phyloP scores from a whole-genome alignment of 2,797 vertebrate species.

The Enteromius treurensis region DNA sequence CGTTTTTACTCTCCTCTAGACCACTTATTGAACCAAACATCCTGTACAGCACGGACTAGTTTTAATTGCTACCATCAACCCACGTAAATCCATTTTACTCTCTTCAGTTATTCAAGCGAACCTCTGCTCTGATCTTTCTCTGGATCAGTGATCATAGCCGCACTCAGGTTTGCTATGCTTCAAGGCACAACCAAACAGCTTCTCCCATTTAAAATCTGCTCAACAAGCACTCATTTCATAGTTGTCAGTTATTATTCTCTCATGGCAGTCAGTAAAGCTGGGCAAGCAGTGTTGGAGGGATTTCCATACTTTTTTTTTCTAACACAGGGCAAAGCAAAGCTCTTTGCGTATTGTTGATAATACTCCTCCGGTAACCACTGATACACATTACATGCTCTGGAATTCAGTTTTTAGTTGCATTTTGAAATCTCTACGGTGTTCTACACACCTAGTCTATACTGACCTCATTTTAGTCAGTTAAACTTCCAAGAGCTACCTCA shows the following conservation, averaged over 20 bases:
- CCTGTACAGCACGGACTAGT: neutral
- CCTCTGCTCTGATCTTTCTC: constrained; percentile 29
- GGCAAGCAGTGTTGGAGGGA: neutral
- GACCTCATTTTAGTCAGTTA: constrained; percentile 25
- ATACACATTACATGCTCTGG: neutral
- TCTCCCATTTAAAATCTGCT: constrained; percentile 18
- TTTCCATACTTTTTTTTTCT: neutral
- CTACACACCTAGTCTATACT: neutral
- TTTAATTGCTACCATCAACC: constrained; percentile 23
- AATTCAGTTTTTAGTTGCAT: neutral
- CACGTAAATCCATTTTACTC: constrained; percentile 14
- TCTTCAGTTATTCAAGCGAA: constrained; percentile 15
- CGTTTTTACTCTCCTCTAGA: neutral
- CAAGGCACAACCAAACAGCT: constrained; percentile 15
- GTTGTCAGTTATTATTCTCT: neutral
- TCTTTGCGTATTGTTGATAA: neutral
- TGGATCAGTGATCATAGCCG: constrained; percentile 28
- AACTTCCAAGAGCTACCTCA: neutral
- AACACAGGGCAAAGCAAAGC: neutral
- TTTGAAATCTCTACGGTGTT: neutral
- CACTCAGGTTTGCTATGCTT: constrained; percentile 15
- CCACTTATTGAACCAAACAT: neutral
- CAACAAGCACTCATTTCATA: constrained; percentile 14
- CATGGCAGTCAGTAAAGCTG: neutral
- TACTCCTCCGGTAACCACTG: neutral